phyloP scores from a whole-genome alignment of 1,140 invertebrate species.

The Phocides pigmalion region DNA sequence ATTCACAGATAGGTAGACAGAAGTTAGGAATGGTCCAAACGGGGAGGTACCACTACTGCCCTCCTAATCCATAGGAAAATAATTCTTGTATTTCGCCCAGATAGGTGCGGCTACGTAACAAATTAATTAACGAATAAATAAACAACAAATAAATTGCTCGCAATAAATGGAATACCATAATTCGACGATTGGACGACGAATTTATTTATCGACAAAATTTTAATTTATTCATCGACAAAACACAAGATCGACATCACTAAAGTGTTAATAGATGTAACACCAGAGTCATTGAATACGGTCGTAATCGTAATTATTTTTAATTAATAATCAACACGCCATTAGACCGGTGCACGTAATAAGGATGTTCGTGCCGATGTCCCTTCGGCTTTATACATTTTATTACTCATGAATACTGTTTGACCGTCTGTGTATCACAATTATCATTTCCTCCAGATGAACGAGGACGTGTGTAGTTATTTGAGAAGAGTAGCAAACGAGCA shows the following conservation, averaged over 20 bases:
- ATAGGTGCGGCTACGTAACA: no score
- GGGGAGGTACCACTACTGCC: no score
- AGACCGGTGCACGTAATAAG: constrained; percentile 74
- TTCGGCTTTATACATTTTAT: constrained; percentile 25
- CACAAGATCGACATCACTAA: constrained; percentile 51
- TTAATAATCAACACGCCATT: constrained; percentile 83
- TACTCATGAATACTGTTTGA: constrained; percentile 19
- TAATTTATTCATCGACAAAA: constrained; percentile 46
- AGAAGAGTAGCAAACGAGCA: no score
- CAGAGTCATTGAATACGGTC: constrained; percentile 82
- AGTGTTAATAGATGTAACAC: constrained; percentile 79
- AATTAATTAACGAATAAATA: no score
- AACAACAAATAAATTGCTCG: no score
- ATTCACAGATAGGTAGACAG: no score
- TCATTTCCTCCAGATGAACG: constrained; percentile 8
- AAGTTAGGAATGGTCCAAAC: no score
- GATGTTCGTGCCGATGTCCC: constrained; percentile 79
- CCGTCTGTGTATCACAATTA: constrained; percentile 7
- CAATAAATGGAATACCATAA: no score
- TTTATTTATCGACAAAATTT: no score
- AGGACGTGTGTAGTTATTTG: neutral
- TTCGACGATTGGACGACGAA: no score
- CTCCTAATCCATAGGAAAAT: no score
- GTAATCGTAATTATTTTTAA: constrained; percentile 83
- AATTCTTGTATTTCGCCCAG: no score